phyloP scores from a whole-genome alignment of 2,888 invertebrate genomes.

The Parasteatoda lunata region DNA sequence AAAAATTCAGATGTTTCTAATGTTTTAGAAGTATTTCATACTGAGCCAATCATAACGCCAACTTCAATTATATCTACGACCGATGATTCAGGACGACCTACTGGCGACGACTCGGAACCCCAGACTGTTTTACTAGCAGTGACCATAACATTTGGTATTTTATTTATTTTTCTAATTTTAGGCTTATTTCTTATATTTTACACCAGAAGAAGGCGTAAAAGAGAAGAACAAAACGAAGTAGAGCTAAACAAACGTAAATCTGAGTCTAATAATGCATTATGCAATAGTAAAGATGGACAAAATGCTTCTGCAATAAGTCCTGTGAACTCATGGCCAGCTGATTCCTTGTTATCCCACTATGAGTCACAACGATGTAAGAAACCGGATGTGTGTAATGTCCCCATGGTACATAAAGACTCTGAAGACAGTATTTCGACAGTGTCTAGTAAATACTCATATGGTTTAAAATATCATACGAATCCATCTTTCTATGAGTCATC shows the following conservation, averaged over 20 bases:
- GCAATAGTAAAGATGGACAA: conserved; percentile 8
- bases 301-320: conserved; percentile 58
- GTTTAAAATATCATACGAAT: conserved; percentile 23
- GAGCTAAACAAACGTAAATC: conserved; percentile 9
- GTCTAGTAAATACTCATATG: conserved; percentile 48
- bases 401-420: conserved; percentile 6
- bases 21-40: conserved; percentile 31
- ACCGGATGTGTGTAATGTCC: background rate
- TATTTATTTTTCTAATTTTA: conserved; percentile 29
- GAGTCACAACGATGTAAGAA: conserved; percentile 40
- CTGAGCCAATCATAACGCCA: background rate
- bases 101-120: background rate
- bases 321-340: conserved; percentile 51
- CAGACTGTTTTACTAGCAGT: background rate
- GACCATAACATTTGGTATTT: conserved; percentile 27
- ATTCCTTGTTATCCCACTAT: conserved; percentile 44
- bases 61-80: background rate
- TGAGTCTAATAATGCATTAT: conserved; percentile 38
- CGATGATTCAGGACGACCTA: background rate
- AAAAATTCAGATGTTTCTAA: conserved; percentile 42
- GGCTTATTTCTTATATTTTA: conserved; percentile 32
- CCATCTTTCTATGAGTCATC: conserved; percentile 33
- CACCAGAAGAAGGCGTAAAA: conserved; percentile 4
- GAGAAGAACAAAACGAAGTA: conserved; percentile 7
- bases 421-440: conserved; percentile 31